Evolutionary conservation across 2,797 vertebrate genomes (phyloP).

Genomic region (Dallia pectoralis): DNA sequence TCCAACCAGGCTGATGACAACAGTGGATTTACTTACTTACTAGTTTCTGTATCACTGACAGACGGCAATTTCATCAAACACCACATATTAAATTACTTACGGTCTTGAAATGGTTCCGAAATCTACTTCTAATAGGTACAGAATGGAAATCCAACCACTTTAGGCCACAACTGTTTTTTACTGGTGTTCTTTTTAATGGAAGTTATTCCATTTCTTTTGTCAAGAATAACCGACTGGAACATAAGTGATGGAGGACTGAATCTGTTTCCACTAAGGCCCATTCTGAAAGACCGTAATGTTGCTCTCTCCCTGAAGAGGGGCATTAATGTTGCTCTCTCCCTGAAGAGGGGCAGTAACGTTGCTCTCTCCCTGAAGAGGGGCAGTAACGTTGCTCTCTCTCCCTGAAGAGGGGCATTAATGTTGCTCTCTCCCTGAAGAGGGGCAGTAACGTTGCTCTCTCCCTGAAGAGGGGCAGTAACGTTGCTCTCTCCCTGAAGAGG

Average conservation of each 20-base stretch:
- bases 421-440: not conserved
- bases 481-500: not conserved
- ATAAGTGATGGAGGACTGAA: constrained; percentile 3
- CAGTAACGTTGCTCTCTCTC: too few species aligned
- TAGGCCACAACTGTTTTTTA: not conserved
- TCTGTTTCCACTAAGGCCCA: not conserved
- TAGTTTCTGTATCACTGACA: not conserved
- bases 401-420: too few species aligned
- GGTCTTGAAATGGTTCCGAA: not conserved
- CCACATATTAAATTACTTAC: not conserved
- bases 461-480: too few species aligned
- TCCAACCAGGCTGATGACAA: not conserved
- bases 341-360: not conserved
- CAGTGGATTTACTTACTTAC: not conserved
- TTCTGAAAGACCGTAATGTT: not conserved
- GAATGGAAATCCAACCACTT: not conserved
- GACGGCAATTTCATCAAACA: not conserved
- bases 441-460: too few species aligned
- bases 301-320: not conserved
- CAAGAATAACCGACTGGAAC: not conserved
- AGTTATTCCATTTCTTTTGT: not conserved
- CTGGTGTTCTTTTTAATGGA: not conserved
- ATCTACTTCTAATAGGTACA: not conserved
- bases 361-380: not conserved
- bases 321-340: too few species aligned